These are phyloP conservation scores for Podocnemis expansa DNA, from an alignment of 2,113 vertebrate species.

Conservation along the genomic window DNA sequence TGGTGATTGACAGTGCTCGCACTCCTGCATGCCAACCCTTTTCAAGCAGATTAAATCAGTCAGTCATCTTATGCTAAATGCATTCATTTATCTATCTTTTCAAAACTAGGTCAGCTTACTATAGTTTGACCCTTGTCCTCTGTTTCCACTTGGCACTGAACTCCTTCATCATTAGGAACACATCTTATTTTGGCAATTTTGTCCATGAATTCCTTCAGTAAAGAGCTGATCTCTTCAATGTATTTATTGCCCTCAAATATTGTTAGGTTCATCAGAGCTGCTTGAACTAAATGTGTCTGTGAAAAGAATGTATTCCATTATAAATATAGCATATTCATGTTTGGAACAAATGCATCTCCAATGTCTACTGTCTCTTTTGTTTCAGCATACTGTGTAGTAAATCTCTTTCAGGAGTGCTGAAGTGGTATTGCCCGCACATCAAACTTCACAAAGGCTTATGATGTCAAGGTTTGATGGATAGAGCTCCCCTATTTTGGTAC, in stretches of 20 bases:
- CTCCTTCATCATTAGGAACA: background rate
- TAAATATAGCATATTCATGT: background rate
- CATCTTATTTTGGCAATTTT: background rate
- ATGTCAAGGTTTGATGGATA: slow-evolving; percentile 47
- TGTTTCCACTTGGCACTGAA: background rate
- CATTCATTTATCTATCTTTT: background rate
- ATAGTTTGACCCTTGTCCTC: background rate
- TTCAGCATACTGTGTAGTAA: background rate
- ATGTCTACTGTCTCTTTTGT: background rate
- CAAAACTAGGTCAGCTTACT: background rate
- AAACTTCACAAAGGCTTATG: slow-evolving; percentile 31
- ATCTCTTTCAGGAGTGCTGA: slow-evolving; percentile 40
- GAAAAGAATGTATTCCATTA: slow-evolving; percentile 18
- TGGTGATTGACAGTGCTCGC: background rate
- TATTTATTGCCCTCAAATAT: background rate
- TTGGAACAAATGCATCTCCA: background rate
- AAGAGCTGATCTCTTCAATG: slow-evolving; percentile 33
- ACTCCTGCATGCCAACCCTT: background rate
- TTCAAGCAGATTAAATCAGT: background rate
- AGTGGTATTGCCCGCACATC: slow-evolving; percentile 33
- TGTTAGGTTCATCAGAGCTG: background rate
- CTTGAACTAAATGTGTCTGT: background rate
- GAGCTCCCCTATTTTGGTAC: background rate
- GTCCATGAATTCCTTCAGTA: slow-evolving; percentile 17
- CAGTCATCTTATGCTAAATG: slow-evolving; percentile 8